These are phyloP conservation scores for Actinia equina DNA, from an alignment of 64 coral and sea anemone genomes.

Conservation along the genomic window DNA sequence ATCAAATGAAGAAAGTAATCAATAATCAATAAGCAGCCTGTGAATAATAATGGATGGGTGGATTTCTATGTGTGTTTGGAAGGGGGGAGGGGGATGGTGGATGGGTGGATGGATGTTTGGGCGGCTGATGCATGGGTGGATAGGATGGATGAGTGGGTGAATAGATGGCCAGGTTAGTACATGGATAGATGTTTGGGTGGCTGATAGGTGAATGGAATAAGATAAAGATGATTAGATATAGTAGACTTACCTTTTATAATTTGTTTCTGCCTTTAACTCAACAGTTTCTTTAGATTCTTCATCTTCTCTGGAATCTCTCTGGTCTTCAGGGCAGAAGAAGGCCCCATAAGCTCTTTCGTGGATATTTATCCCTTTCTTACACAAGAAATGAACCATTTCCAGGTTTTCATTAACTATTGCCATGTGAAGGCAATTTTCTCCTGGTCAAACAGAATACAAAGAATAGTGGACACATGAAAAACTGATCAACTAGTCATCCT, in stretches of 20 bases:
- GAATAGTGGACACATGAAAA: too few relatives aligned
- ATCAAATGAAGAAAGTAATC: background rate
- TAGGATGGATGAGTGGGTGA: too few relatives aligned
- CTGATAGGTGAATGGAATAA: background rate
- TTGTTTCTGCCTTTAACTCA: conserved; percentile 55
- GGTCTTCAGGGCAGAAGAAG: conserved; percentile 90
- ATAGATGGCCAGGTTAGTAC: too few relatives aligned
- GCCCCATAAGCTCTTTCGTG: conserved; percentile 89
- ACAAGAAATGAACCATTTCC: conserved; percentile 82
- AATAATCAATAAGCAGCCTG: too few relatives aligned
- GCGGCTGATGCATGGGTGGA: too few relatives aligned
- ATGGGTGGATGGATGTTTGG: too few relatives aligned
- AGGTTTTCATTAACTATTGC: conserved; percentile 83
- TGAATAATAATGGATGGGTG: too few relatives aligned
- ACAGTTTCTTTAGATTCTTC: conserved; percentile 28
- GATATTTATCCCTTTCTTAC: conserved; percentile 67
- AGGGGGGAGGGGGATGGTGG: too few relatives aligned
- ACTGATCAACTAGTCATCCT: too few relatives aligned
- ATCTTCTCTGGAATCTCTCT: conserved; percentile 58
- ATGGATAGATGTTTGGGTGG: too few relatives aligned
- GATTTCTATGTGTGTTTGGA: too few relatives aligned
- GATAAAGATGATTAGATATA: background rate
- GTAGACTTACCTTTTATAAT: conserved; percentile 54
- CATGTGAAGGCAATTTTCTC: conserved; percentile 84
- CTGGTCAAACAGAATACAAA: conserved; percentile 20